Evolutionary conservation across 2,797 vertebrate species (phyloP).

Genomic region (Protosalanx chinensis): DNA sequence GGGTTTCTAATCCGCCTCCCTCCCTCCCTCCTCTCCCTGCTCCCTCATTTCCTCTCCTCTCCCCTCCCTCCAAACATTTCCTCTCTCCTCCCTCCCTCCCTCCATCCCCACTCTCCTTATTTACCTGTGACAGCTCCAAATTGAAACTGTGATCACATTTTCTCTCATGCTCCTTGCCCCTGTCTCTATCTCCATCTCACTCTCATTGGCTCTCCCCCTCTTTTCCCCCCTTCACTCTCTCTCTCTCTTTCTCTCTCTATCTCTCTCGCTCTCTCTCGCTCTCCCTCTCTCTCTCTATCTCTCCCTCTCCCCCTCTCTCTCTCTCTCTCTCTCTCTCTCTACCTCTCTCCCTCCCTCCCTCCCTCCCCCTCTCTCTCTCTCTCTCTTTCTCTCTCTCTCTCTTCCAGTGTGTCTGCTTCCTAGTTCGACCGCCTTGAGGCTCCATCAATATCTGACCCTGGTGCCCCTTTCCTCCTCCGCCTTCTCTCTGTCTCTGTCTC

Average conservation of each 20-base stretch:
- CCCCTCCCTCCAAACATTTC: no score
- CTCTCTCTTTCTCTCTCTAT: conserved; percentile 26
- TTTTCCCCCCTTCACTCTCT: conserved; percentile 30
- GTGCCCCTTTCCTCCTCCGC: no score
- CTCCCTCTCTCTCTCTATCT: conserved; percentile 2
- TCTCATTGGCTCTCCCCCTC: conserved; percentile 29
- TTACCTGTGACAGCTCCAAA: conserved; percentile 70
- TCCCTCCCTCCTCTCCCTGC: conserved; percentile 42
- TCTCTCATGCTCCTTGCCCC: conserved; percentile 41
- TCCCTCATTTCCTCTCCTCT: background rate
- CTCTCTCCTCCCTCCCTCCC: conserved; percentile 21
- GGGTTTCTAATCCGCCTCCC: conserved; percentile 58
- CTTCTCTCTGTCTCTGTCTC: no score
- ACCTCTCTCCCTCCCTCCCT: background rate
- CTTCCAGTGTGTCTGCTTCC: background rate
- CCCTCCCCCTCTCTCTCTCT: background rate
- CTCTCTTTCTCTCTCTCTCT: background rate
- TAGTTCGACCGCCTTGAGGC: conserved; percentile 9
- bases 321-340: conserved; percentile 7
- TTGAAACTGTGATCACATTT: conserved; percentile 72
- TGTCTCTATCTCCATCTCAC: conserved; percentile 8
- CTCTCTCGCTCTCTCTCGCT: conserved; percentile 11
- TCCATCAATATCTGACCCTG: conserved; percentile 16
- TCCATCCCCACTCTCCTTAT: conserved; percentile 53
- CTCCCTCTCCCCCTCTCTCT: background rate